These are phyloP conservation scores for Argyrosomus regius DNA, from an alignment of 2,797 vertebrate species.

Conservation along the genomic window DNA sequence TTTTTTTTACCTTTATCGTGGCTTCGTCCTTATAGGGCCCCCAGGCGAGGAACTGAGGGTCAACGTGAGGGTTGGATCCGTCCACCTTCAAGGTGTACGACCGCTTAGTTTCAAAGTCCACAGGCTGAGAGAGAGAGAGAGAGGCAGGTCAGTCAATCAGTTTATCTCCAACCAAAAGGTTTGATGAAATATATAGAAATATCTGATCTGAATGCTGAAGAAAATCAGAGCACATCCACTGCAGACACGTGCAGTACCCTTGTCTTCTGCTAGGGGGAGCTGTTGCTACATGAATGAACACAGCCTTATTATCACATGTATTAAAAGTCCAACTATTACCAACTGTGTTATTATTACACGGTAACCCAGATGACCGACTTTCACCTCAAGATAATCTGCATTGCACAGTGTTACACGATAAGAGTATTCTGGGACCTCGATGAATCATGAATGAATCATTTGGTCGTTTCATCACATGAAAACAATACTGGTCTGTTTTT, in stretches of 20 bases:
- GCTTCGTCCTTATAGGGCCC: constrained; percentile 97
- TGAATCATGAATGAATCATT: constrained; percentile 35
- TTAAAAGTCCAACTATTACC: constrained; percentile 15
- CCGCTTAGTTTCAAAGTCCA: constrained; percentile 96
- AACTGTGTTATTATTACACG: constrained; percentile 1
- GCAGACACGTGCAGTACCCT: constrained; percentile 20
- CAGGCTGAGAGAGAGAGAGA: constrained; percentile 80
- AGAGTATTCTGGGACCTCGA: constrained; percentile 39
- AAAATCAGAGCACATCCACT: constrained; percentile 5
- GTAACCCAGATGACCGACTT: constrained; percentile 40
- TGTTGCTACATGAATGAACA: constrained; percentile 75
- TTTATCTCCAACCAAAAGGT: not conserved
- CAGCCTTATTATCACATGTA: not conserved
- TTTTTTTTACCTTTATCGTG: constrained; percentile 90
- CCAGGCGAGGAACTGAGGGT: constrained; percentile 93
- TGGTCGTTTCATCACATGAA: constrained; percentile 42
- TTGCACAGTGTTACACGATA: constrained; percentile 34
- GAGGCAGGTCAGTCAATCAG: constrained; percentile 15
- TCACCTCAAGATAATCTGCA: constrained; percentile 27
- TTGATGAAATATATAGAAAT: too few relatives aligned
- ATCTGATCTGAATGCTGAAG: not conserved
- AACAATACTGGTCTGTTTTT: constrained; percentile 44
- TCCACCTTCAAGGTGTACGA: constrained; percentile 94
- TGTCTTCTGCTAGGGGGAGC: constrained; percentile 78
- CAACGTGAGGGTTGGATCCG: constrained; percentile 92